Base-by-base conservation (phyloP, 2,888 invertebrate genomes). In the Zygaena filipendulae region DNA sequence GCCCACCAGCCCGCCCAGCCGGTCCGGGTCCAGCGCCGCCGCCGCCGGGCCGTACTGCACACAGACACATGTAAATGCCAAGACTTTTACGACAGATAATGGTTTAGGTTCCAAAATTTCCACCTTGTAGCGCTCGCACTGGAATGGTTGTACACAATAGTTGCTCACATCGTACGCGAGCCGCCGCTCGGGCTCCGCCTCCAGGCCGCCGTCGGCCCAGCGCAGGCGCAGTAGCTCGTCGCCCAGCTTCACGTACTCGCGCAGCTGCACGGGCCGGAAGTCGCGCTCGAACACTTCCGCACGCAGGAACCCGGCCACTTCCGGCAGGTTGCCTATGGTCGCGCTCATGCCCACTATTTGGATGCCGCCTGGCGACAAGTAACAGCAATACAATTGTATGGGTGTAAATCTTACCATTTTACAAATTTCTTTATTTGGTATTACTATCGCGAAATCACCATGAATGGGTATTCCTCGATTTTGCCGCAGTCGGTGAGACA, bases 321-420 rank as follows among this genome's bases (percentile, higher is more conserved):
- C 93, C 0, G 83, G 59, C 29, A 97, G 74, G 70, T 98, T 97
- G 32, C 93, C 95, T 45, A 98, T 90, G 0, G 98, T 98, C 0
- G 98, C 98, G 64, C 95, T 96, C 96, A 98, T 97, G 11, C 95
- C 97, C 10, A 98, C 85, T 32, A 98, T 88, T 59, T 96, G 96
- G 34, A 92, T 87, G 33, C 54, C 56, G 30, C 62, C 72, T 75
- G 45, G n/a, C n/a, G 1, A 3, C 14, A 27, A 11, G 20, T 13
- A 13, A 25, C 14, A 22, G 6, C 11, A 3, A 9, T 1, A 21
- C 3, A 18, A 18, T 10, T 16, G 8, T 5, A 25, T n/a, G n/a
- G n/a, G n/a, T n/a, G n/a, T n/a, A n/a, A n/a, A n/a, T n/a, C n/a
- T n/a, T n/a, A n/a, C n/a, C n/a, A n/a, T n/a, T n/a, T n/a, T n/a